Evolutionary conservation across 2,888 invertebrate genomes (phyloP).

Genomic region (Athalia cordata): DNA sequence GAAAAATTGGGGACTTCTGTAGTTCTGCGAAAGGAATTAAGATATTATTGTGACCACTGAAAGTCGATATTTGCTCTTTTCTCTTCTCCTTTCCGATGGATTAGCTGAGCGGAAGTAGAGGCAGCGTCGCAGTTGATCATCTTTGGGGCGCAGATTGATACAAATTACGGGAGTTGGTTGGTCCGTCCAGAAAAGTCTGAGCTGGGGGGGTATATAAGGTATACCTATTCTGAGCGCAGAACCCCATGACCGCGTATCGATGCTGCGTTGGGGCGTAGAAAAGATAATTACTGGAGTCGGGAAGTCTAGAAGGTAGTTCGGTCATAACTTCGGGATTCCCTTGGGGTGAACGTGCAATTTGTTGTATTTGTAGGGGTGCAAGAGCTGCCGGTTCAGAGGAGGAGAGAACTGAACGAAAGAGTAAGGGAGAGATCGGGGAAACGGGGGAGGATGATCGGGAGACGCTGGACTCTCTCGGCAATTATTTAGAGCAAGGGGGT

Average conservation of each 20-base stretch:
- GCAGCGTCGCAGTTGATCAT: slow-evolving; percentile 3
- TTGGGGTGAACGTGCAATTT: slow-evolving; percentile 65
- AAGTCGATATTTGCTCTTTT: neutral
- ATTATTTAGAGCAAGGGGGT: slow-evolving; percentile 7
- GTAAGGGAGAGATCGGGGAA: slow-evolving; percentile 45
- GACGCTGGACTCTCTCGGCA: slow-evolving; percentile 33
- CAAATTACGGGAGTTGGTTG: slow-evolving; percentile 19
- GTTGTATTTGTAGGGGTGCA: slow-evolving; percentile 57
- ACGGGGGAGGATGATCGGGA: slow-evolving; percentile 15
- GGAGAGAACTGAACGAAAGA: slow-evolving; percentile 38
- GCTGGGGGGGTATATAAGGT: neutral
- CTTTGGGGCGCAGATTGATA: slow-evolving; percentile 19
- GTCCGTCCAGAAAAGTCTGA: neutral
- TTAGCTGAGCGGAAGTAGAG: slow-evolving; percentile 1
- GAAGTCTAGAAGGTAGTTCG: slow-evolving; percentile 64
- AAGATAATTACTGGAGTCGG: slow-evolving; percentile 70
- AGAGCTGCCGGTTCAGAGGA: slow-evolving; percentile 19
- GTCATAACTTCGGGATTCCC: slow-evolving; percentile 69
- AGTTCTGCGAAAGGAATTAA: neutral
- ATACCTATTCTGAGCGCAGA: slow-evolving; percentile 1
- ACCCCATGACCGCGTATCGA: slow-evolving; percentile 25
- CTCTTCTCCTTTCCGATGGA: neutral
- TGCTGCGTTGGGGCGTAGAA: slow-evolving; percentile 52
- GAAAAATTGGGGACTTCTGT: neutral
- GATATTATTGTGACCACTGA: neutral